Base-by-base conservation (phyloP, 2,888 invertebrate species). In the Fragum sueziense region DNA sequence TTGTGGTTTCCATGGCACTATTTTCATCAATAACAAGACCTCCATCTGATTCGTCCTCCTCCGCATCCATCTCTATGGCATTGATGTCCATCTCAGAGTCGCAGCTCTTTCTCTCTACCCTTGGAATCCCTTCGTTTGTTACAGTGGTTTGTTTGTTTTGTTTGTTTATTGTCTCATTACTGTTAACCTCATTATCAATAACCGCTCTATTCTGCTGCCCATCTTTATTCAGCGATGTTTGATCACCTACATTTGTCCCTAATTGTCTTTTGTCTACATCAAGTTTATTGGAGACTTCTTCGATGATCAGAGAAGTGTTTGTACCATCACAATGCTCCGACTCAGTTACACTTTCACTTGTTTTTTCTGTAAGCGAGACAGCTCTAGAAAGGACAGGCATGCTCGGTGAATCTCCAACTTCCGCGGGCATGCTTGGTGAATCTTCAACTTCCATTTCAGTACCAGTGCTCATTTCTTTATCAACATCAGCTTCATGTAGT, bases 21-120 rank as follows among this genome's bases (percentile, higher is more conserved):
- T 52, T 72, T 75, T 83, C 83, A 75, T 83, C 83, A 73, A 83
- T 83, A 25, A 83, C 76, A 25, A 85, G 74, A 70, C 69, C 70
- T 52, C 54, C 57, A n/a, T 80, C 86, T 25, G 72, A 71, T 3
- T 73, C 81, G 17, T 84, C 84, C 47, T 80, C 81, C n/a, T 67
- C 72, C 41, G 34, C 59, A 7, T 37, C 37, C 37, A 41, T 37
- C 22, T 72, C 51, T 20, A 51, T 62, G 9, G 71, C 37, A 72
- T 65, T 65, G 4, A 65, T 41, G 29, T 65, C 65, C 41, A 65
- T 65, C 11, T 65, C 65, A 33, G 61, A 33, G 22, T 33, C 61
- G 25, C 27, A 7, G n/a, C n/a, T n/a, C n/a, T n/a, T n/a, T n/a
- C n/a, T n/a, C n/a, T n/a, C n/a, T n/a, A n/a, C n/a, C n/a, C n/a